phyloP scores from a whole-genome alignment of 1,140 invertebrate genomes.

The Callitettix versicolor region DNA sequence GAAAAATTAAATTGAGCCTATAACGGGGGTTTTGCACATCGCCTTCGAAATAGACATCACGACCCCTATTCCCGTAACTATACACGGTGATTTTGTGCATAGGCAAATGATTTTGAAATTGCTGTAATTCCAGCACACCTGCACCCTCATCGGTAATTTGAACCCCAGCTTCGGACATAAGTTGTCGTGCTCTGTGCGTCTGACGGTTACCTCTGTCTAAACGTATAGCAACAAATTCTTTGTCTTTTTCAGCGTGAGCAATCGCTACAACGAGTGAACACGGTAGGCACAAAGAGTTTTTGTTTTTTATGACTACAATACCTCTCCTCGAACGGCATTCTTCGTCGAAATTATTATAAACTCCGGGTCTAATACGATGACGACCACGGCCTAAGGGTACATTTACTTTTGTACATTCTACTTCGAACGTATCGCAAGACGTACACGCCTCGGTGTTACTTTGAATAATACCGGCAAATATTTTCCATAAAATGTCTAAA shows the following conservation, averaged over 20 bases:
- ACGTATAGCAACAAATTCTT: not conserved
- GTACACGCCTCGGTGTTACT: not conserved
- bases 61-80: not conserved
- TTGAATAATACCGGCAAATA: not conserved
- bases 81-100: slow-evolving; percentile 2
- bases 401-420: not conserved
- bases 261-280: not conserved
- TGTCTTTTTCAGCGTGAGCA: not conserved
- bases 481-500: not conserved
- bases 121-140: not conserved
- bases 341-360: not conserved
- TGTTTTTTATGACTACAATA: not conserved
- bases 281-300: not conserved
- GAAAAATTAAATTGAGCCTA: not conserved
- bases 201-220: not conserved
- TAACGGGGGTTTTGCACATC: not conserved
- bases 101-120: not conserved
- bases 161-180: not conserved
- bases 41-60: not conserved
- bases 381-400: not conserved
- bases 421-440: not conserved
- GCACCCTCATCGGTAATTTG: not conserved
- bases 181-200: not conserved
- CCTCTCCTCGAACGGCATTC: not conserved
- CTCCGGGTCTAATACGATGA: not conserved